Conservation (phyloP, 1,140 invertebrate species). For the Ceratosolen fusciceps region DNA sequence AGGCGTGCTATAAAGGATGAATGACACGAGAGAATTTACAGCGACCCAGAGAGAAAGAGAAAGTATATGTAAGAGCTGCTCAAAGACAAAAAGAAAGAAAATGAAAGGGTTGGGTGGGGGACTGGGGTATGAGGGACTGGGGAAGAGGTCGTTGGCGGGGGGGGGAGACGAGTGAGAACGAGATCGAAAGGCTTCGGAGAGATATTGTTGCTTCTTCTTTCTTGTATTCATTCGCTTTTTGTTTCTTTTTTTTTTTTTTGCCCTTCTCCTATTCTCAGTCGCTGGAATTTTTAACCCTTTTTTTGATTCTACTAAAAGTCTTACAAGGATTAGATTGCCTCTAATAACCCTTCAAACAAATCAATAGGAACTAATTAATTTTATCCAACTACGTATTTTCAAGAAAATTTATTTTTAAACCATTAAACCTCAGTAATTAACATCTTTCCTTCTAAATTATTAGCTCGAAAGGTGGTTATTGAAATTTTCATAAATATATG, state of each 20-base stretch:
- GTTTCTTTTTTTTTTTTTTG: background rate
- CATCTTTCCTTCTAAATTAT: too few species aligned
- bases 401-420: too few species aligned
- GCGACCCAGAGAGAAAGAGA: background rate
- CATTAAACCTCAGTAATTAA: too few species aligned
- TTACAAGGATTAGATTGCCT: background rate
- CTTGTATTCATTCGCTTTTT: background rate
- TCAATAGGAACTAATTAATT: too few species aligned
- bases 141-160: too few species aligned
- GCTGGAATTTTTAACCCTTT: background rate
- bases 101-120: constrained; percentile 39
- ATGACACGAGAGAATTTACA: constrained; percentile 46
- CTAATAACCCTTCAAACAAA: background rate
- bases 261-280: background rate
- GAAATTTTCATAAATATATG: too few species aligned
- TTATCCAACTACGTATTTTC: too few species aligned
- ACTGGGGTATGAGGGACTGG: too few species aligned
- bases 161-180: constrained; percentile 47
- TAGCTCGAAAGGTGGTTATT: too few species aligned
- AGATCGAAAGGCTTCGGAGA: constrained; percentile 37
- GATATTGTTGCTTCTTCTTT: background rate
- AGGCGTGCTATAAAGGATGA: constrained; percentile 54
- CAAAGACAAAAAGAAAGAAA: constrained; percentile 52
- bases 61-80: constrained; percentile 1
- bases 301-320: background rate